Evolutionary conservation across 2,113 vertebrate species (phyloP), one percentile per base, ranked within the genome.

Genomic region (Myodes glareolus): DNA sequence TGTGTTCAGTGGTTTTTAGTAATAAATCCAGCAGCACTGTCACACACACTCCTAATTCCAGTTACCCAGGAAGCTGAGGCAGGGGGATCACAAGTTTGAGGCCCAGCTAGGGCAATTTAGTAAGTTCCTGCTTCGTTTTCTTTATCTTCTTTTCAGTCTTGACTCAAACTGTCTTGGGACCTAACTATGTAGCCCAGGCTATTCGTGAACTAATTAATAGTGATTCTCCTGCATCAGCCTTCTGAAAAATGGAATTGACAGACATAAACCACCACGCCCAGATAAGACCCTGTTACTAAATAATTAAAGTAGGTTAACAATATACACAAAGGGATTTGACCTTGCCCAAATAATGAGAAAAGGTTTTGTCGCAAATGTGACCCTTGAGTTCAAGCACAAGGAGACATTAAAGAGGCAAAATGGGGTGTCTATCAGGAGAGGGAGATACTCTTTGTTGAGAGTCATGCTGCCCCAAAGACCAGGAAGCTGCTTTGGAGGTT

Each of bases 251-350:
- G 36, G 47, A 72, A 55, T 73, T 55, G n/a, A 58, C 27, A 73
- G 33, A 36, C 47, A 72, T 27, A 88, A 72, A 50, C 13, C 47
- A 88, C 33, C 86, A 88, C 1, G 29, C 0, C 67, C 86, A 72
- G 11, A 33, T 39, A 17, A 72, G 45, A 72, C 47, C 8, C 39
- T 63, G 13, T 61, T 23, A 72, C 19, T 55, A 70, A 25, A 61
- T 61, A 58, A 42, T 10, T 25, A 45, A 75, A 94, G 67, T 61
- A 29, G 81, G 45, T 52, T 85, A 91, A 89, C 0, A 42, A 90
- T 47, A 88, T 39, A 45, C 58, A 82, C 61, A 82, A 82, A 97
- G 55, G 68, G 76, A 87, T 82, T 72, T 92, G 67, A 75, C 73
- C 27, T 94, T 94, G 80, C 58, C 47, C 76, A 47, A 39, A 86